A percentile compares a stretch with the other conserved stretches of the same genome.
These are phyloP conservation scores for Arrhopalites spinosus DNA, from an alignment of 2,888 invertebrate species.

Conservation along the genomic window DNA sequence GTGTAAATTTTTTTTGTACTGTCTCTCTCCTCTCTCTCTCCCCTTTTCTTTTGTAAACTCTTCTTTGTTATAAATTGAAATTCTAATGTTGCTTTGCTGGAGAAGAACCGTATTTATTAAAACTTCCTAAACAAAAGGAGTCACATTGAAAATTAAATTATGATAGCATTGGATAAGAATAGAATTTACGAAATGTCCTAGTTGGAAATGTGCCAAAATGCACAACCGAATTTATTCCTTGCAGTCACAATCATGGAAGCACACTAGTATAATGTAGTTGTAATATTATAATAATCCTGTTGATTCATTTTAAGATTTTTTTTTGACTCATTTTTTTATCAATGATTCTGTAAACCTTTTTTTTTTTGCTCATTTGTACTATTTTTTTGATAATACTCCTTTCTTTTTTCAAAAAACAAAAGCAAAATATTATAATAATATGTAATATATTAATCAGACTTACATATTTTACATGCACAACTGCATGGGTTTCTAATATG, in stretches of 20 bases:
- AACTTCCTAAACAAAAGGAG: constrained; percentile 27
- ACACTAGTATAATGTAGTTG: too few relatives aligned
- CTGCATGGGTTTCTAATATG: too few relatives aligned
- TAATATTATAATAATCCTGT: too few relatives aligned
- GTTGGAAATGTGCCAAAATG: constrained; percentile 25
- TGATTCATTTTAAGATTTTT: too few relatives aligned
- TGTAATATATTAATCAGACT: background rate
- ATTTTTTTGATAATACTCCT: too few relatives aligned
- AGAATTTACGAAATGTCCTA: constrained; percentile 33
- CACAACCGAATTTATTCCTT: too few relatives aligned
- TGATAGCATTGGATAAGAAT: constrained; percentile 38
- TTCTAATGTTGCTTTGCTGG: constrained; percentile 5
- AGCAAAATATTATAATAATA: background rate
- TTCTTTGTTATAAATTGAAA: too few relatives aligned
- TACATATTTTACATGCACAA: background rate
- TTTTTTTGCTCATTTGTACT: too few relatives aligned
- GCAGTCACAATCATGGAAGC: too few relatives aligned
- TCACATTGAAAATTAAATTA: constrained; percentile 33
- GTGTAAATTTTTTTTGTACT: background rate
- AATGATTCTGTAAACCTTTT: too few relatives aligned
- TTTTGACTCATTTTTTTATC: too few relatives aligned
- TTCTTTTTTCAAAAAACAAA: too few relatives aligned
- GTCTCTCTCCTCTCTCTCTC: background rate
- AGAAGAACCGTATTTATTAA: background rate
- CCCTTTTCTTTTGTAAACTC: background rate